Conservation (phyloP, 2,113 vertebrate genomes). For the Scomber japonicus region DNA sequence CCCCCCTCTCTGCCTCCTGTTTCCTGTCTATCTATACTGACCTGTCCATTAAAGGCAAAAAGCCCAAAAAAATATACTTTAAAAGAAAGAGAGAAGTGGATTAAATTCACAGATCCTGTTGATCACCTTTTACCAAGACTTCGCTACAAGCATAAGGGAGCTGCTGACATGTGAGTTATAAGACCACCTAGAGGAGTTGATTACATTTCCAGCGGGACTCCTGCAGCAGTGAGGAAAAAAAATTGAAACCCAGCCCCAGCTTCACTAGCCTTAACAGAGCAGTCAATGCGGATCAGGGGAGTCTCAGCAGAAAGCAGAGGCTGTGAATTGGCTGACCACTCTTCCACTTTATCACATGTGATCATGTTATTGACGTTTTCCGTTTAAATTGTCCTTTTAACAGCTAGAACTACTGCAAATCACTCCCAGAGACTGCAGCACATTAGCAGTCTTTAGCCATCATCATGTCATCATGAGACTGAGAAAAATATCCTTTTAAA, state of each 20-base stretch:
- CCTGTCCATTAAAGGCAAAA: no score
- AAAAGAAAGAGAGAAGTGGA: not conserved
- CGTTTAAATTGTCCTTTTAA: conserved; percentile 24
- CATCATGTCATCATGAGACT: not conserved
- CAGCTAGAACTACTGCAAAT: not conserved
- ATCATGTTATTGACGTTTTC: conserved; percentile 22
- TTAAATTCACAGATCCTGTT: not conserved
- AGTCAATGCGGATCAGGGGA: conserved; percentile 29
- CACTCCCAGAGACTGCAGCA: not conserved
- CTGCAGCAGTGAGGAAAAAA: conserved; percentile 18
- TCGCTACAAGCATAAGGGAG: conserved; percentile 26
- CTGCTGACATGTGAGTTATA: conserved; percentile 39
- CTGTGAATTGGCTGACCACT: conserved; percentile 30
- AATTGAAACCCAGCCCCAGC: conserved; percentile 15
- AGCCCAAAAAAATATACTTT: no score
- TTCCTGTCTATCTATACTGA: no score
- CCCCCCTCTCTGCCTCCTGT: no score
- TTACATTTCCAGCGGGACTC: conserved; percentile 55
- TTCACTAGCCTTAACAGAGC: not conserved
- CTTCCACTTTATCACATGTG: conserved; percentile 27
- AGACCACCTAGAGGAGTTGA: conserved; percentile 45
- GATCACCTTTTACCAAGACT: conserved; percentile 23
- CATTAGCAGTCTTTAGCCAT: not conserved
- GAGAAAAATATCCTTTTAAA: not conserved
- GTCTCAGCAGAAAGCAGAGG: conserved; percentile 21